Conservation (phyloP, 2,888 invertebrate species). For the Teleogryllus oceanicus region DNA sequence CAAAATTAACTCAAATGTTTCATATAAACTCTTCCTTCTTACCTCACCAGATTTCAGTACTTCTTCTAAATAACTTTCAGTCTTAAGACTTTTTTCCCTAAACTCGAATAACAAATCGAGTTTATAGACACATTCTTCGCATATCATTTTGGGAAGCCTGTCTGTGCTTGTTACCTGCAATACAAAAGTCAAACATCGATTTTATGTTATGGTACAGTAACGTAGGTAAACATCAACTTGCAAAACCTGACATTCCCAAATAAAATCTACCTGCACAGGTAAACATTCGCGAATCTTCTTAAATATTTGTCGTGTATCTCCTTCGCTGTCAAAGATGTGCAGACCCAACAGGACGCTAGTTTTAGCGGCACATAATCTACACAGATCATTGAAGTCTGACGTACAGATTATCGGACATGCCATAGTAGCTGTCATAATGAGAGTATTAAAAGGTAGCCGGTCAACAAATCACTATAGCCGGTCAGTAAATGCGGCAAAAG, state of each 20-base stretch:
- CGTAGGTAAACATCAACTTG: too few species aligned
- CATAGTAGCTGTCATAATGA: slow-evolving; percentile 28
- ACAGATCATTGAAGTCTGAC: slow-evolving; percentile 44
- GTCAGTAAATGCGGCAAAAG: too few species aligned
- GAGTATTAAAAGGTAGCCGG: too few species aligned
- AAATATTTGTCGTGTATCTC: slow-evolving; percentile 52
- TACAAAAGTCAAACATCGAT: slow-evolving; percentile 24
- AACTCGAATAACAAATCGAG: slow-evolving; percentile 57
- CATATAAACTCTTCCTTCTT: too few species aligned
- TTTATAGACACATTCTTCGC: slow-evolving; percentile 56
- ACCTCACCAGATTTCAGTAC: slow-evolving; percentile 27
- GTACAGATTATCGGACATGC: slow-evolving; percentile 19
- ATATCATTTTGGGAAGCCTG: slow-evolving; percentile 58
- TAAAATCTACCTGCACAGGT: slow-evolving; percentile 52
- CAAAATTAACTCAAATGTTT: too few species aligned
- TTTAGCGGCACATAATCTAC: slow-evolving; percentile 49
- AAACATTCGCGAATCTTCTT: slow-evolving; percentile 58
- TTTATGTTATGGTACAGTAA: too few species aligned
- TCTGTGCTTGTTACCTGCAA: slow-evolving; percentile 54
- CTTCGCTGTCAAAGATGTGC: slow-evolving; percentile 51
- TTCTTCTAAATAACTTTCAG: slow-evolving; percentile 45
- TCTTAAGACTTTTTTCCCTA: slow-evolving; percentile 54
- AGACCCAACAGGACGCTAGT: slow-evolving; percentile 48
- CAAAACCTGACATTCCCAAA: too few species aligned
- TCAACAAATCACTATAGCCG: too few species aligned